These are phyloP conservation scores for Urosaurus nigricauda DNA, from an alignment of 2,797 vertebrate species.

Conservation along the genomic window DNA sequence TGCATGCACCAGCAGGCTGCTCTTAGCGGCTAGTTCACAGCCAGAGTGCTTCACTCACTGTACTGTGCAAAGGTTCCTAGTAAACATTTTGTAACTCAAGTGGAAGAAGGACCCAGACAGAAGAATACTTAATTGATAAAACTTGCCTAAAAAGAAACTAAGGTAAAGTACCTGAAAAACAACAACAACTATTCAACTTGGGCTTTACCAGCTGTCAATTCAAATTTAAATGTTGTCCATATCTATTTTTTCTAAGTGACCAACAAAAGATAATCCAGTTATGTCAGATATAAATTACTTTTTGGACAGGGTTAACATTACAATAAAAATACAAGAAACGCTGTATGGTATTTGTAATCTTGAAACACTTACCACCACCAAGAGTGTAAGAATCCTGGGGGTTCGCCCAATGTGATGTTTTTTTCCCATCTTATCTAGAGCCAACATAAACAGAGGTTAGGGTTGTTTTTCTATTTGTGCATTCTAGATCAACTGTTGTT, in stretches of 20 bases:
- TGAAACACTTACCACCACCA: slow-evolving; percentile 96
- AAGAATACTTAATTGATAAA: background rate
- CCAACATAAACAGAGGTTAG: slow-evolving; percentile 66
- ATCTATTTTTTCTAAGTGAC: background rate
- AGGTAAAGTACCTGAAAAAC: background rate
- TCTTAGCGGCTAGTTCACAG: background rate
- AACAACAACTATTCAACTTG: background rate
- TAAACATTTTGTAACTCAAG: background rate
- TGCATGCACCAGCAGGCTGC: too few relatives aligned
- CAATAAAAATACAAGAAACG: slow-evolving; percentile 29
- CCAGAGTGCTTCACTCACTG: background rate
- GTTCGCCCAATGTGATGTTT: slow-evolving; percentile 98
- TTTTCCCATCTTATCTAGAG: slow-evolving; percentile 99
- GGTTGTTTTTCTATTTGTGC: background rate
- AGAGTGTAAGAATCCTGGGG: slow-evolving; percentile 98
- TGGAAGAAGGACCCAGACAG: background rate
- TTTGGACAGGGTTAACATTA: background rate
- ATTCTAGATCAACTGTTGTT: background rate
- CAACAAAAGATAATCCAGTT: background rate
- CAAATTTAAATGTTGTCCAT: background rate
- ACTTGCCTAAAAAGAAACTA: background rate
- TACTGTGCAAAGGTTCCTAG: background rate
- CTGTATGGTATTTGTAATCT: background rate
- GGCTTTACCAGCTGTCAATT: background rate
- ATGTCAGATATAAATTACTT: slow-evolving; percentile 17